phyloP scores from a whole-genome alignment of 92 coral and sea anemone genomes.

The Epizoanthus fatuus region DNA sequence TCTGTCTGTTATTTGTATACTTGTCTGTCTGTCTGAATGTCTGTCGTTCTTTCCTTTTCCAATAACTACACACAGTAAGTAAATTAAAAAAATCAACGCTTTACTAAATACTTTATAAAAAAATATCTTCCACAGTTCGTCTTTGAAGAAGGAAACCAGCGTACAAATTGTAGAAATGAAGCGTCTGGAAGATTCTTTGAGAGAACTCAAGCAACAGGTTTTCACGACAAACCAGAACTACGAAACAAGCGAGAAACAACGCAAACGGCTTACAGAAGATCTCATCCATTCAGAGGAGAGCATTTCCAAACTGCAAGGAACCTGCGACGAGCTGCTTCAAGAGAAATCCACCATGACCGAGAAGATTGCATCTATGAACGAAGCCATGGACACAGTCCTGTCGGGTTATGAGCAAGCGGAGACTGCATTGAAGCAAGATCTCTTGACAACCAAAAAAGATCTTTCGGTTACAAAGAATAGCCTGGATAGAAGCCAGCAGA shows the following conservation, averaged over 20 bases:
- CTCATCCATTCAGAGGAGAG: slow-evolving; percentile 77
- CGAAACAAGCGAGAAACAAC: slow-evolving; percentile 77
- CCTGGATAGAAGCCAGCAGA: slow-evolving; percentile 78
- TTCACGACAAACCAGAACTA: slow-evolving; percentile 47
- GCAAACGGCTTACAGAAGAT: slow-evolving; percentile 73
- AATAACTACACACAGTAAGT: too few species aligned
- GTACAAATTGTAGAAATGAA: slow-evolving; percentile 78
- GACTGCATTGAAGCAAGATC: slow-evolving; percentile 74
- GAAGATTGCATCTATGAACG: slow-evolving; percentile 78
- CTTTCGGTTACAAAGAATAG: slow-evolving; percentile 75
- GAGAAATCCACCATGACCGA: slow-evolving; percentile 73
- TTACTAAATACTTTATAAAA: background rate
- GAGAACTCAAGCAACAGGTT: slow-evolving; percentile 65
- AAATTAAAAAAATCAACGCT: too few species aligned
- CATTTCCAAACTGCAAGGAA: slow-evolving; percentile 78
- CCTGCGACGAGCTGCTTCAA: slow-evolving; percentile 75
- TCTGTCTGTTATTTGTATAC: too few species aligned
- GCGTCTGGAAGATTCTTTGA: slow-evolving; percentile 75
- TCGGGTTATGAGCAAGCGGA: slow-evolving; percentile 74
- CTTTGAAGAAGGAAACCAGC: slow-evolving; percentile 80
- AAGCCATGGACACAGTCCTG: slow-evolving; percentile 76
- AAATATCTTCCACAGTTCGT: background rate
- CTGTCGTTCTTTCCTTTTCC: too few species aligned
- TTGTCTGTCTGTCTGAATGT: too few species aligned
- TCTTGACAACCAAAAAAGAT: slow-evolving; percentile 73